Percentiles rank a stretch among this genome's conserved stretches.
Conservation (phyloP, 2,113 vertebrate genomes). For the Petromus typicus region DNA sequence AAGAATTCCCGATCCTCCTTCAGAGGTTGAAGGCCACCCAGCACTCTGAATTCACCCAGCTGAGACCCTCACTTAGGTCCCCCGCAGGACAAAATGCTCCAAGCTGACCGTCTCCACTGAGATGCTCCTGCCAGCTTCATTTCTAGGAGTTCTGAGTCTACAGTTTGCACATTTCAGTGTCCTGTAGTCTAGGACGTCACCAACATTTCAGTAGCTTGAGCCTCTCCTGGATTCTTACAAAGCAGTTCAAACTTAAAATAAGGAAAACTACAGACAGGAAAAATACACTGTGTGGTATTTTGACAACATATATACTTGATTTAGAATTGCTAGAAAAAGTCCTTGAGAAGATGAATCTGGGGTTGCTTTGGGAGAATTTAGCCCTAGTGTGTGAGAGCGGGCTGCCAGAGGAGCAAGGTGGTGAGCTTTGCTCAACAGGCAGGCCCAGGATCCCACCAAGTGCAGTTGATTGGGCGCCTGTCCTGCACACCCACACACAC, state of each 20-base stretch:
- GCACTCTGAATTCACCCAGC: background rate
- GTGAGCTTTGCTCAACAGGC: no score
- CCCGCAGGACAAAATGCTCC: background rate
- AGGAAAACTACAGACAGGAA: background rate
- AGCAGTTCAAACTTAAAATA: background rate
- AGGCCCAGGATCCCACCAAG: no score
- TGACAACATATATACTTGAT: background rate
- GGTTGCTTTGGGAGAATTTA: background rate
- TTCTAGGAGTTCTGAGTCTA: background rate
- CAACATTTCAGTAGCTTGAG: background rate
- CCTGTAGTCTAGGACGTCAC: background rate
- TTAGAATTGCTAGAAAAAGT: background rate
- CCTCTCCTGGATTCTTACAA: background rate
- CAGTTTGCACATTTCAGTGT: background rate
- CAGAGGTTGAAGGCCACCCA: background rate
- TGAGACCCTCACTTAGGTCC: background rate
- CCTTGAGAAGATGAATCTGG: background rate
- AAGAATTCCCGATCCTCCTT: background rate
- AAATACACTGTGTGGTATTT: background rate
- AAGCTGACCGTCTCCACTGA: background rate
- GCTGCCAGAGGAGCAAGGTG: background rate
- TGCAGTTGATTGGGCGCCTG: background rate
- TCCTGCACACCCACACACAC: background rate
- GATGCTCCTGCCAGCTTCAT: background rate
- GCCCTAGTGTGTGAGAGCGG: background rate